Base-by-base conservation (phyloP, 2,797 vertebrate species). In the Carduelis carduelis region DNA sequence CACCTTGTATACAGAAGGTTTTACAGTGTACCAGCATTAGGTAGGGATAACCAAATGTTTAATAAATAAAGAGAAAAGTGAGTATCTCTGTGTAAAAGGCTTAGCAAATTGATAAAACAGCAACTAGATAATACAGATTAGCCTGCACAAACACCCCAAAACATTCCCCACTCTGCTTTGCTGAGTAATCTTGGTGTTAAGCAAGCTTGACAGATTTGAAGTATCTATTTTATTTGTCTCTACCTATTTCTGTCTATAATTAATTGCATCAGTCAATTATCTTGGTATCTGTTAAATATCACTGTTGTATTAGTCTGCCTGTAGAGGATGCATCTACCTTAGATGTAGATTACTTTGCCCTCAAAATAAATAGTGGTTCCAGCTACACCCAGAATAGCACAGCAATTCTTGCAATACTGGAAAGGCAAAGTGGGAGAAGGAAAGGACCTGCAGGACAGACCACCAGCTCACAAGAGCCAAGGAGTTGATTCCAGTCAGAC, bases 401-500 rank as follows among this genome's bases (percentile, higher is more conserved):
- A 52, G 43, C 19, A 80, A 15, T 50, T 35, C 21, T 79, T 65
- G 83, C 65, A 59, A 21, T 7, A 14, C 17, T 26, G 41, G 44
- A 69, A 57, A 69, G 50, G 22, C 23, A 55, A 71, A 47, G 5
- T 35, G 27, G 16, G 28, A 26, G 27, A 59, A 84, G 27, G 12
- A 93, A 44, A 63, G 68, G 47, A 64, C 17, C 23, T 55, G 19
- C 50, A 78, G 68, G 35, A 55, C 10, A 59, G 14, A 17, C 4
- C 53, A 34, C 6, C 15, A 30, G 8, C 7, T 57, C 83, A 49
- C 26, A 41, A 60, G 4, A 59, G 23, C 12, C 24, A 13, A 49
- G 39, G 44, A 41, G 24, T 0, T 3, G 2, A 27, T 19, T 46
- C 13, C 0, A 1, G 46, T 6, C 61, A 49, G 61, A 61, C 17